Conservation (phyloP, 2,888 invertebrate genomes). For the Lepetodrilus schrolli region DNA sequence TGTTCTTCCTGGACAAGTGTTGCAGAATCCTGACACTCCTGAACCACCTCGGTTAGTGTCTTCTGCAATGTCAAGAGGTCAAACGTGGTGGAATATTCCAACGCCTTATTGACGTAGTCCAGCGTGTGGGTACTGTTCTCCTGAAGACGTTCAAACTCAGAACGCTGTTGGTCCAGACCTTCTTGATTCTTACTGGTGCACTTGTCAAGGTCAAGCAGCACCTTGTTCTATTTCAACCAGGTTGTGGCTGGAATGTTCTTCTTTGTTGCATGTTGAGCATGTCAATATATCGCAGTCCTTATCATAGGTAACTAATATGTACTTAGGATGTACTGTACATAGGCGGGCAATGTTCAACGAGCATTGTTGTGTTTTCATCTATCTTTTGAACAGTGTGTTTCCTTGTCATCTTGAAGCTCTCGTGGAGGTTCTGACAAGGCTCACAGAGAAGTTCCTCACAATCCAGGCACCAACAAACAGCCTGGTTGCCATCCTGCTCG, state of each 20-base stretch:
- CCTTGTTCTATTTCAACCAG: background rate
- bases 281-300: background rate
- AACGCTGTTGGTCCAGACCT: no score
- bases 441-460: constrained; percentile 20
- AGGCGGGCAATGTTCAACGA: background rate
- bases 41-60: no score
- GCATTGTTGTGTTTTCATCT: background rate
- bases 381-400: background rate
- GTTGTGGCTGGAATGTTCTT: background rate
- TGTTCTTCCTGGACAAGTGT: no score
- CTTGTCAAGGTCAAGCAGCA: no score
- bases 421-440: background rate
- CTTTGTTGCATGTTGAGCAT: background rate
- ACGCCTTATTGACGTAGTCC: no score
- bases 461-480: constrained; percentile 16
- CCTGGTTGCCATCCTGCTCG: constrained; percentile 14
- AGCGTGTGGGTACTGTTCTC: no score
- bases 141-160: no score
- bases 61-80: no score
- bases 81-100: no score
- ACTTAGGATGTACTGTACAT: background rate
- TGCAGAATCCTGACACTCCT: no score
- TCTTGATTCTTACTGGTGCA: no score
- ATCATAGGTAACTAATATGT: background rate
- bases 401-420: background rate